These are phyloP conservation scores for Dendroctonus valens DNA, from an alignment of 1,140 invertebrate genomes.

Conservation along the genomic window DNA sequence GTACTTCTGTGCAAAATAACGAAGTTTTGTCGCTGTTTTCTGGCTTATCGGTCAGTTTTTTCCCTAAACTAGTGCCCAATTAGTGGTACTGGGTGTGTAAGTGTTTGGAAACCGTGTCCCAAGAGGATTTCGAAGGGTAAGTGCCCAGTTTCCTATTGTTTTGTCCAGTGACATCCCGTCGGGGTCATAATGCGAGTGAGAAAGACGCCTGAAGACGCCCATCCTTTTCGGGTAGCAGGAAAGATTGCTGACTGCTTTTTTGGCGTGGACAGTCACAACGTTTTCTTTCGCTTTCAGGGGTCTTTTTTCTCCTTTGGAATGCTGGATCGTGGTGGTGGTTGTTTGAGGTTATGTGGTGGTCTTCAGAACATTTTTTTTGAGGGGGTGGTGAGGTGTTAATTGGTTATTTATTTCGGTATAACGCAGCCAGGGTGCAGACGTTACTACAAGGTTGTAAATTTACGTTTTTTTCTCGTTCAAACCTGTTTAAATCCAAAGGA, in stretches of 20 bases:
- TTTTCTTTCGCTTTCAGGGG: too few species aligned
- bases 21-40: neutral
- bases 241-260: neutral
- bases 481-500: too few species aligned
- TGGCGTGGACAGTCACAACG: too few species aligned
- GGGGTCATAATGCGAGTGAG: slow-evolving; percentile 4
- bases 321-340: too few species aligned
- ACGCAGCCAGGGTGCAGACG: too few species aligned
- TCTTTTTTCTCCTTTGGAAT: too few species aligned
- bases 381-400: too few species aligned
- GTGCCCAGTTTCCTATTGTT: slow-evolving; percentile 3
- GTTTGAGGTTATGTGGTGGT: too few species aligned
- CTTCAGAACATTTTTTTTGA: too few species aligned
- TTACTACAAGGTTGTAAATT: too few species aligned
- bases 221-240: slow-evolving; percentile 4
- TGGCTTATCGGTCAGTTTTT: neutral
- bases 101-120: neutral
- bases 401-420: too few species aligned
- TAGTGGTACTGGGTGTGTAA: neutral
- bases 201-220: slow-evolving; percentile 19
- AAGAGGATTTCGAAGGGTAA: slow-evolving; percentile 1
- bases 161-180: slow-evolving; percentile 12
- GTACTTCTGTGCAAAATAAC: neutral
- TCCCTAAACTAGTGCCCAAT: neutral
- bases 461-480: too few species aligned